Evolutionary conservation across 2,113 vertebrate genomes (phyloP).

Genomic region (Protobothrops mucrosquamatus): DNA sequence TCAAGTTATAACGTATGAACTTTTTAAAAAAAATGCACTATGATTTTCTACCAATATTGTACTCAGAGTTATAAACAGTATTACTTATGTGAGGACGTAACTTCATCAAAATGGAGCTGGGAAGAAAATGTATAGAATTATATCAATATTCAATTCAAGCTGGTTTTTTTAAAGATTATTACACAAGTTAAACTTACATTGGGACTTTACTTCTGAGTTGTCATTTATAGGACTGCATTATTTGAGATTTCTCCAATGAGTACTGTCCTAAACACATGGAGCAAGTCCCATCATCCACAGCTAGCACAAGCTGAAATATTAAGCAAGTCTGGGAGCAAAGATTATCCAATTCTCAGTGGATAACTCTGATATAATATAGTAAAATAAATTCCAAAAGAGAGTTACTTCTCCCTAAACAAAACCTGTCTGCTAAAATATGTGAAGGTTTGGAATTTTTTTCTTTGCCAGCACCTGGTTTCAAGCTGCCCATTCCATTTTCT

Average conservation of each 20-base stretch:
- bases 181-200: neutral
- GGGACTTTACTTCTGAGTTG: neutral
- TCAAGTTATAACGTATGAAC: neutral
- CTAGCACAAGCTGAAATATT: neutral
- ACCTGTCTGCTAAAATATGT: neutral
- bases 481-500: neutral
- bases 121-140: neutral
- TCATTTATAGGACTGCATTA: neutral
- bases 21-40: neutral
- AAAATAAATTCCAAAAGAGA: neutral
- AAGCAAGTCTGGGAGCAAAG: neutral
- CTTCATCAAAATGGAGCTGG: neutral
- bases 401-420: neutral
- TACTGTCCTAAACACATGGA: neutral
- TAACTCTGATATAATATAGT: neutral
- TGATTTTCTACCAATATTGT: neutral
- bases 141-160: neutral
- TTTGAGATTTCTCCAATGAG: neutral
- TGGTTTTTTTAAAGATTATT: neutral
- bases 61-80: neutral
- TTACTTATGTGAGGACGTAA: neutral
- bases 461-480: neutral
- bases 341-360: neutral
- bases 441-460: neutral
- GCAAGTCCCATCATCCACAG: neutral